phyloP scores from a whole-genome alignment of 2,113 vertebrate genomes.

The Xenus cinereus region DNA sequence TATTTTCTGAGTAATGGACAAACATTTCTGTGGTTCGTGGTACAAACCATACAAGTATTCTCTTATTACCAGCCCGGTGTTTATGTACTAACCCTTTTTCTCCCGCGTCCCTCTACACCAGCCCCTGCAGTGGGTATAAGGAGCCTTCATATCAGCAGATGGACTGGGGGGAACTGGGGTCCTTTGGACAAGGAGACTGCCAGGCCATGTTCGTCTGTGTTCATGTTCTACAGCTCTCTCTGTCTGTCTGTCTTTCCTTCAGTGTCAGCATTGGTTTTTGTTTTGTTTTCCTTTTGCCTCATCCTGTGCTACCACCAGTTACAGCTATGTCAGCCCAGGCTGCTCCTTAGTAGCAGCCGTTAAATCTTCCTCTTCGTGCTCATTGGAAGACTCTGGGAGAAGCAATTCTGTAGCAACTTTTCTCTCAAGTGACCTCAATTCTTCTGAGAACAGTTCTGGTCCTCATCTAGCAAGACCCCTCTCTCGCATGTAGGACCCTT shows the following conservation, averaged over 20 bases:
- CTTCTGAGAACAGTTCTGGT: not conserved
- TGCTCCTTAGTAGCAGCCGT: not conserved
- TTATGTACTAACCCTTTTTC: constrained; percentile 24
- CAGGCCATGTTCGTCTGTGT: not conserved
- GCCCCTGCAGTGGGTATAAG: constrained; percentile 66
- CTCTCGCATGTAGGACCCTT: not conserved
- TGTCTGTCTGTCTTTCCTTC: not conserved
- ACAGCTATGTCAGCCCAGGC: not conserved
- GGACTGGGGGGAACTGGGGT: not conserved
- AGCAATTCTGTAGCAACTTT: not conserved
- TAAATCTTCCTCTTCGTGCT: not conserved
- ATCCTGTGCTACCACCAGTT: not conserved
- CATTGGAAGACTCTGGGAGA: not conserved
- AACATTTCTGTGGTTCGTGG: not conserved
- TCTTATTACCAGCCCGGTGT: not conserved
- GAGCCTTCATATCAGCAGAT: constrained; percentile 25
- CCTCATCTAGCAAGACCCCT: not conserved
- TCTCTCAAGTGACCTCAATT: not conserved
- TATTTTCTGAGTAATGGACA: not conserved
- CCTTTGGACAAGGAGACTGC: not conserved
- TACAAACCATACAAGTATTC: not conserved
- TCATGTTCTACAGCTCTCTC: not conserved
- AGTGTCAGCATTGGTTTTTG: not conserved
- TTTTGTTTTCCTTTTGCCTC: constrained; percentile 2
- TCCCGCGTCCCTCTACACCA: constrained; percentile 27